Base-by-base conservation (phyloP, 2,797 vertebrate genomes). In the Tamandua tetradactyla region DNA sequence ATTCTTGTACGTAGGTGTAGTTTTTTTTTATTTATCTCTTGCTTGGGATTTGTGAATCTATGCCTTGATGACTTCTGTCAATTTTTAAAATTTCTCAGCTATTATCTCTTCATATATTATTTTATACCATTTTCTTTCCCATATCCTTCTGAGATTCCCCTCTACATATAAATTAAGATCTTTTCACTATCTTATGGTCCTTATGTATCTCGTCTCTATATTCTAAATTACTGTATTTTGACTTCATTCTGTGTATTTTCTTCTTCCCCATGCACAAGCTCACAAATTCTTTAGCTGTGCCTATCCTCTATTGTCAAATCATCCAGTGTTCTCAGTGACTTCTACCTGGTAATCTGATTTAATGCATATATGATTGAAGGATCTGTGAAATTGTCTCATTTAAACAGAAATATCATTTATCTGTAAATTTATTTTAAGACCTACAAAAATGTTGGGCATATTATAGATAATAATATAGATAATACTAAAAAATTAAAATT, bases 401-500 rank as follows among this genome's bases (percentile, higher is more conserved):
- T 91, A 80, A 57, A 90, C 47, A 79, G 49, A 87, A n/a, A 74
- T 57, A 13, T 75, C 49, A 87, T 57, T 80, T 78, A 64, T 40
- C 68, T 75, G 44, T 87, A 93, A 87, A 91, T 79, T 64, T 88
- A 81, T n/a, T 92, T 72, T 85, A 64, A 82, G 64, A 78, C 72
- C 55, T 82, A 68, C 40, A 81, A 27, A 88, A 80, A 92, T 55
- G 8, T 59, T 37, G 25, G 30, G 37, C 79, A 80, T 80, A 86
- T 62, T 52, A 57, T 55, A 86, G 42, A 37, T 69, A 61, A 75
- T 84, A n/a, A n/a, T n/a, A n/a, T n/a, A n/a, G n/a, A n/a, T n/a
- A n/a, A n/a, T n/a, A 89, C 37, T 68, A 32, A 94, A 92, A 81
- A 89, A 42, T 75, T 78, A 80, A 90, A 82, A 72, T 55, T 96